Base-by-base conservation (phyloP, 2,888 invertebrate species). In the Steinernema hermaphroditum region DNA sequence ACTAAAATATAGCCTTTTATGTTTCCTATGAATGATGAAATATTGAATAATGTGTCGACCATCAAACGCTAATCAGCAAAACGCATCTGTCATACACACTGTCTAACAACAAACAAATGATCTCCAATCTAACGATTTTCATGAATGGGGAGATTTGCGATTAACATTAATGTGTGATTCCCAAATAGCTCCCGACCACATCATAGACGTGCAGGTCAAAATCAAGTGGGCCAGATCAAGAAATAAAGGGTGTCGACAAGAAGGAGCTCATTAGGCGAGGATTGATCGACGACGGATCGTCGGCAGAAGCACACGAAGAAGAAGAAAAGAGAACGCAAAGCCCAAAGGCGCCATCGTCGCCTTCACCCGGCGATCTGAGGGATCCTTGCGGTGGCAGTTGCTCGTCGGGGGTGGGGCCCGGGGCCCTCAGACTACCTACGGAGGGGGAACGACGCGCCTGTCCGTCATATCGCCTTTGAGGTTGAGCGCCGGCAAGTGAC, bases 271-370 rank as follows among this genome's bases (percentile, higher is more conserved):
- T 62, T 62, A 62, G 29, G 37, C 37, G 37, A 37, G 27, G 62
- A 62, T 32, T 32, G 29, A 62, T 62, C 62, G 54, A 54, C 54
- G 54, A 22, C 54, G 62, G 4, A 27, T 34, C 32, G 62, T 62
- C 16, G 62, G 32, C 62, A 62, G 62, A 62, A 62, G 32, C 62
- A 62, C 62, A 62, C 32, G 62, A 62, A 29, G 62, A 62, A 29
- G 62, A 62, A 62, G 62, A 62, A 62, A 62, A 62, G 62, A 62
- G 62, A 62, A 27, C 62, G 62, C 62, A 32, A 62, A 62, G 62
- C 62, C 32, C 32, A 62, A 62, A 62, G 29, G 62, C 29, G 62
- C 34, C 62, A 34, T 29, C 62, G 27, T 62, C 62, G 29, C 29
- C 62, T 62, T 62, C 62, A n/a, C 6, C 62, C 22, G 62, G 32